Percentiles rank a stretch among this genome's conserved stretches.
Conservation (phyloP, 2,113 vertebrate genomes). For the Suricata suricatta region DNA sequence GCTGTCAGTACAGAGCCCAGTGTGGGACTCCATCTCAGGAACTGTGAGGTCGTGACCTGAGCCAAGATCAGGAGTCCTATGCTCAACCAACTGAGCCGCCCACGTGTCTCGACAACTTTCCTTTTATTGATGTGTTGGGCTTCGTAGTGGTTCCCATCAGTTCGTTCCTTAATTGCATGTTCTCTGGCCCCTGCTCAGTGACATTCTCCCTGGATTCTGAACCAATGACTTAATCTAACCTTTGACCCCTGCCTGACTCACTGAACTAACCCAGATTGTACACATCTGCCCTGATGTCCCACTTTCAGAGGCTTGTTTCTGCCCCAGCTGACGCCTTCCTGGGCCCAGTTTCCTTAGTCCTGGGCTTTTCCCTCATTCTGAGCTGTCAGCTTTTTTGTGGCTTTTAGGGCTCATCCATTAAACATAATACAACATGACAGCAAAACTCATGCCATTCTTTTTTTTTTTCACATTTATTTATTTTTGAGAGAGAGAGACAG, state of each 20-base stretch:
- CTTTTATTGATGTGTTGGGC: neutral
- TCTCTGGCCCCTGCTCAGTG: neutral
- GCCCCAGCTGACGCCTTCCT: too few species aligned
- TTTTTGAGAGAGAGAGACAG: too few species aligned
- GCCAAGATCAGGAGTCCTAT: too few species aligned
- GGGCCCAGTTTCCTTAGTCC: neutral
- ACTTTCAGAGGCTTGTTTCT: neutral
- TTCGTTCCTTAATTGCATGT: rapidly evolving
- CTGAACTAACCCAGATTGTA: rapidly evolving
- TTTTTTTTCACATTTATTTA: too few species aligned
- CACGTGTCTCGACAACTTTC: neutral
- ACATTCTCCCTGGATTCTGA: neutral
- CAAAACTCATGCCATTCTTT: neutral
- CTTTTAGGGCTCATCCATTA: neutral
- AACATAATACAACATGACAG: neutral
- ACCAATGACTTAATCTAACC: neutral
- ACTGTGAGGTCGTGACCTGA: too few species aligned
- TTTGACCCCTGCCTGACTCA: neutral
- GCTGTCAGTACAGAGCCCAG: too few species aligned
- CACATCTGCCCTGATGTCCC: neutral
- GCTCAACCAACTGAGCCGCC: too few species aligned
- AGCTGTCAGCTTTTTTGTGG: neutral
- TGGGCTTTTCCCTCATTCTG: neutral
- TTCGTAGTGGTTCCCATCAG: neutral
- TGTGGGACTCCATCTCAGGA: too few species aligned